Conservation (phyloP, 1,140 invertebrate genomes). For the Hydropsyche tenuis region DNA sequence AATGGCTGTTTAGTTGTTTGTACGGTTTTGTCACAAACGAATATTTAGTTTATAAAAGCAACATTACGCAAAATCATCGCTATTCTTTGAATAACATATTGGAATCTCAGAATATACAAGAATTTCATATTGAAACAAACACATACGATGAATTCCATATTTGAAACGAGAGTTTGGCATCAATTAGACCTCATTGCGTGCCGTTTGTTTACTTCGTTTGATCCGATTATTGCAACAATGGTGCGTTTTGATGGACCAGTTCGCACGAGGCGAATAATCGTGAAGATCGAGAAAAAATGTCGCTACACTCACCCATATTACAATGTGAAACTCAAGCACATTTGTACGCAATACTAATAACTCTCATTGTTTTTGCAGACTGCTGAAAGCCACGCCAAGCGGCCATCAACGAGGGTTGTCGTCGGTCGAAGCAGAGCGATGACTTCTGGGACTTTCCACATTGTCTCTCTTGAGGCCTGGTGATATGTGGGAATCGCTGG, state of each 20-base stretch:
- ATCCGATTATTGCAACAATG: background rate
- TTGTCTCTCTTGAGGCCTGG: slow-evolving; percentile 27
- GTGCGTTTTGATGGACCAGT: background rate
- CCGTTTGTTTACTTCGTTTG: background rate
- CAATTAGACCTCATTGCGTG: background rate
- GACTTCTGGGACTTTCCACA: slow-evolving; percentile 45
- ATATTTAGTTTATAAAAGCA: too few relatives aligned
- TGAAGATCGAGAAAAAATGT: slow-evolving; percentile 11
- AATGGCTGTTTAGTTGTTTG: too few relatives aligned
- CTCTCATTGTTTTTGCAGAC: slow-evolving; percentile 42
- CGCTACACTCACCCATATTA: slow-evolving; percentile 24
- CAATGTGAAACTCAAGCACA: slow-evolving; percentile 30
- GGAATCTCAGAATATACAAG: too few relatives aligned
- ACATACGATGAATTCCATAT: too few relatives aligned
- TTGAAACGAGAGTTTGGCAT: background rate
- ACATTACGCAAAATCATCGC: too few relatives aligned
- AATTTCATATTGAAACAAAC: too few relatives aligned
- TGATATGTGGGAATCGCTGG: slow-evolving; percentile 10
- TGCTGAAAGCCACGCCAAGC: background rate
- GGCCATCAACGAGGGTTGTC: slow-evolving; percentile 24
- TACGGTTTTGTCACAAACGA: too few relatives aligned
- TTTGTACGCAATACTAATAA: background rate
- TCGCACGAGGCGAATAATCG: background rate
- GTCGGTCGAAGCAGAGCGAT: background rate
- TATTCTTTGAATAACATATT: too few relatives aligned